phyloP scores from a whole-genome alignment of 1,140 invertebrate species.

The Leptonema lineaticorne region DNA sequence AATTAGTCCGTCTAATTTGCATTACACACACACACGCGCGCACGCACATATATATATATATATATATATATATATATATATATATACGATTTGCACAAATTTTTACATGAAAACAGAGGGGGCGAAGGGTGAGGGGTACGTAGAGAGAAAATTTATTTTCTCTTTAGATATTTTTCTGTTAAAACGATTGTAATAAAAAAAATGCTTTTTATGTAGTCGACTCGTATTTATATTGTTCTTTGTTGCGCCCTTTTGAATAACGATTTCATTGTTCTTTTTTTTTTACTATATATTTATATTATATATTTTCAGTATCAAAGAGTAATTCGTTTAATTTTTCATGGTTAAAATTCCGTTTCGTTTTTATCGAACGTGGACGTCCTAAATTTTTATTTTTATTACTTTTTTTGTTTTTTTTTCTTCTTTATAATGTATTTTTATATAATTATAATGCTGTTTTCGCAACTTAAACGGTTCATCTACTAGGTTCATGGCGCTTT shows the following conservation, averaged over 20 bases:
- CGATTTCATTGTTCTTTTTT: constrained; percentile 11
- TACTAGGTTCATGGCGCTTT: constrained; percentile 19
- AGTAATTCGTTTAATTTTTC: constrained; percentile 1
- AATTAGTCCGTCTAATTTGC: too few species aligned
- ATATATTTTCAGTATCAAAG: not conserved
- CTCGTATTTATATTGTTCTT: not conserved
- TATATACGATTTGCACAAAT: too few species aligned
- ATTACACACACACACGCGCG: too few species aligned
- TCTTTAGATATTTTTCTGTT: too few species aligned
- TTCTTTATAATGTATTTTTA: not conserved
- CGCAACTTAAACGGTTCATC: not conserved
- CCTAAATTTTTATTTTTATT: not conserved
- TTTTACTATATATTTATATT: too few species aligned
- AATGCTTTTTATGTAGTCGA: not conserved
- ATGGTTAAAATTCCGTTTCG: not conserved
- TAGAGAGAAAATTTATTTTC: too few species aligned
- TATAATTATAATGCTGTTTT: not conserved
- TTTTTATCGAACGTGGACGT: not conserved
- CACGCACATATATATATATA: too few species aligned
- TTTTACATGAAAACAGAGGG: too few species aligned
- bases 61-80: too few species aligned
- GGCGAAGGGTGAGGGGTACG: too few species aligned
- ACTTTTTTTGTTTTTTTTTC: not conserved
- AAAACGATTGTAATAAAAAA: constrained; percentile 2
- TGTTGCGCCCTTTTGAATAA: constrained; percentile 3